A percentile compares a stretch with the other conserved stretches of the same genome.
phyloP scores from a whole-genome alignment of 2,113 vertebrate species.

The Anarrhichthys ocellatus region DNA sequence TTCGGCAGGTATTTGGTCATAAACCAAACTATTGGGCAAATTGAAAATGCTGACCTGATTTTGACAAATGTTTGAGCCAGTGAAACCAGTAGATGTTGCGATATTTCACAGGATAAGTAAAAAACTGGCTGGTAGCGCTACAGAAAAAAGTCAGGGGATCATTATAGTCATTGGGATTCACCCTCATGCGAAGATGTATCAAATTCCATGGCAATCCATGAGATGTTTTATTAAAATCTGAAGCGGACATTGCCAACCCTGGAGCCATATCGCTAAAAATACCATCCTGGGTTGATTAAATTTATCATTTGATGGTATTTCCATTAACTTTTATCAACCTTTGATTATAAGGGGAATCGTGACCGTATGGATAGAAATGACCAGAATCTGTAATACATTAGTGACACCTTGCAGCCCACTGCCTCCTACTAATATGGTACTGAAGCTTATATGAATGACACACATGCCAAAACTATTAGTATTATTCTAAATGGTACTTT shows the following conservation, averaged over 20 bases:
- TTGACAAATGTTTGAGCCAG: background rate
- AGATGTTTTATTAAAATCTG: background rate
- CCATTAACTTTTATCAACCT: background rate
- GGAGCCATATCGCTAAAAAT: background rate
- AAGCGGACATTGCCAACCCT: background rate
- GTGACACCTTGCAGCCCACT: background rate
- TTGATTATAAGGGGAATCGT: background rate
- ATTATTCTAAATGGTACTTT: conserved; percentile 24
- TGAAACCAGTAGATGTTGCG: background rate
- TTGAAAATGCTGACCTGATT: conserved; percentile 1
- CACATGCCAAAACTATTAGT: conserved; percentile 11
- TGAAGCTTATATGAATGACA: conserved; percentile 20
- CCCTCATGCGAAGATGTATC: background rate
- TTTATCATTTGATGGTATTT: background rate
- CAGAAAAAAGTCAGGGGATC: background rate
- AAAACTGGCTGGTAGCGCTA: background rate
- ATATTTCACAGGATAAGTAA: background rate
- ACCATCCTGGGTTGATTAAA: background rate
- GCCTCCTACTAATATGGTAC: background rate
- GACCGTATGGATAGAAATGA: background rate
- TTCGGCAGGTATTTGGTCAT: background rate
- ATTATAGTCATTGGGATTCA: background rate
- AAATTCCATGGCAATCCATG: background rate
- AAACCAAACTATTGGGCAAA: background rate
- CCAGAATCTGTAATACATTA: background rate